Evolutionary conservation across 2,888 invertebrate genomes (phyloP).

Genomic region (Euproctis similis): DNA sequence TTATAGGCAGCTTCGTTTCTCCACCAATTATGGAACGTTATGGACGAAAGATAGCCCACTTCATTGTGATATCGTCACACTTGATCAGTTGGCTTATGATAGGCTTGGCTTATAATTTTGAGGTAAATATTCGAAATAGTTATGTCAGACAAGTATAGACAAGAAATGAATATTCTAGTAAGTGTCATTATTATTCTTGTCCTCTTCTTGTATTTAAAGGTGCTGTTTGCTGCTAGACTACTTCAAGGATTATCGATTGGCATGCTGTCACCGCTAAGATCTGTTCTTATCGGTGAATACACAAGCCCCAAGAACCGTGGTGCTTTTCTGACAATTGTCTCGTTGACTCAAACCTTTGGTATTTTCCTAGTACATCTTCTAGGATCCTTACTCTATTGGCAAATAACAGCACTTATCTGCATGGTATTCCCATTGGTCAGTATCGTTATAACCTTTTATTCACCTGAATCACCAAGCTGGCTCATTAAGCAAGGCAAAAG

Average conservation of each 20-base stretch:
- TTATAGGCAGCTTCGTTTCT: slow-evolving; percentile 32
- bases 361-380: slow-evolving; percentile 77
- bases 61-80: slow-evolving; percentile 54
- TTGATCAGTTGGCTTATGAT: slow-evolving; percentile 66
- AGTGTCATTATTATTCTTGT: too few species aligned
- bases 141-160: too few species aligned
- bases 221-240: slow-evolving; percentile 21
- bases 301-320: slow-evolving; percentile 76
- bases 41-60: slow-evolving; percentile 62
- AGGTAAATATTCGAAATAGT: too few species aligned
- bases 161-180: too few species aligned
- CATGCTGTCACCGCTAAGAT: slow-evolving; percentile 53
- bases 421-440: slow-evolving; percentile 54
- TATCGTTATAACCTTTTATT: slow-evolving; percentile 45
- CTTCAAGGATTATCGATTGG: slow-evolving; percentile 62
- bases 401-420: slow-evolving; percentile 64
- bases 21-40: slow-evolving; percentile 55
- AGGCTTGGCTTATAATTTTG: slow-evolving; percentile 43
- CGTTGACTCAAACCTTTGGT: slow-evolving; percentile 73
- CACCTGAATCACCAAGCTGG: slow-evolving; percentile 80
- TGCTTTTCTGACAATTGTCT: slow-evolving; percentile 72
- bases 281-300: slow-evolving; percentile 71
- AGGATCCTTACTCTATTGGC: slow-evolving; percentile 75
- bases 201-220: slow-evolving; percentile 51
- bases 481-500: slow-evolving; percentile 67